Evolutionary conservation across 2,797 vertebrate species (phyloP).

Genomic region (Spinibarbus caldwelli): DNA sequence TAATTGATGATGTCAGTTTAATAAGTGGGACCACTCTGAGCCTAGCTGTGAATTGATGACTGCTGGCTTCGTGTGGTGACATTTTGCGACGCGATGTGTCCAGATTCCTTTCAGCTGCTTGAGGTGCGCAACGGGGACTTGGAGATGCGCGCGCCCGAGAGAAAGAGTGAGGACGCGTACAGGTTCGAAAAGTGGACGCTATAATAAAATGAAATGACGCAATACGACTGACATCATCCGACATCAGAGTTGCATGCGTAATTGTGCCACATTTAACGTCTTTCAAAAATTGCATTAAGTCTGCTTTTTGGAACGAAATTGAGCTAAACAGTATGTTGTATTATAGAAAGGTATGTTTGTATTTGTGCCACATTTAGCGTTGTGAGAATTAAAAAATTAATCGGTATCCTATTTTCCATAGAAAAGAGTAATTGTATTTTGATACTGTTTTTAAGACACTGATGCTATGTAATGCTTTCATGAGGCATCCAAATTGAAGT

Average conservation of each 20-base stretch:
- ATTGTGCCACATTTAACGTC: background rate
- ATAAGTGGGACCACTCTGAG: background rate
- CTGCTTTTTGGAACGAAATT: background rate
- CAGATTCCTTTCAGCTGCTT: background rate
- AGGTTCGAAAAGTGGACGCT: constrained; percentile 18
- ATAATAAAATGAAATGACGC: constrained; percentile 31
- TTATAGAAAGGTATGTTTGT: background rate
- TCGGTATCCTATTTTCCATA: background rate
- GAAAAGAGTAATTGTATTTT: background rate
- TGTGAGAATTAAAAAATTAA: background rate
- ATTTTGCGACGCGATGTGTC: background rate
- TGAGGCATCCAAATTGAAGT: background rate
- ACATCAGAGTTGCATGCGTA: background rate
- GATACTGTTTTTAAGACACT: background rate
- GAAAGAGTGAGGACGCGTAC: background rate
- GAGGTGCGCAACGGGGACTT: constrained; percentile 10
- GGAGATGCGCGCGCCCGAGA: constrained; percentile 5
- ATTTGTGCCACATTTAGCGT: background rate
- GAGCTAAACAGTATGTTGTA: background rate
- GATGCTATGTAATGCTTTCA: background rate
- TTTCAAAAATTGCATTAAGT: background rate
- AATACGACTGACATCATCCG: constrained; percentile 46
- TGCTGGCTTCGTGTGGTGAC: background rate
- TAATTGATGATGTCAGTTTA: background rate
- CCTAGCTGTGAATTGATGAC: background rate